Base-by-base conservation (phyloP, 30 jellyfish, hydroid and myxozoan genomes). In the Turritopsis dohrnii region DNA sequence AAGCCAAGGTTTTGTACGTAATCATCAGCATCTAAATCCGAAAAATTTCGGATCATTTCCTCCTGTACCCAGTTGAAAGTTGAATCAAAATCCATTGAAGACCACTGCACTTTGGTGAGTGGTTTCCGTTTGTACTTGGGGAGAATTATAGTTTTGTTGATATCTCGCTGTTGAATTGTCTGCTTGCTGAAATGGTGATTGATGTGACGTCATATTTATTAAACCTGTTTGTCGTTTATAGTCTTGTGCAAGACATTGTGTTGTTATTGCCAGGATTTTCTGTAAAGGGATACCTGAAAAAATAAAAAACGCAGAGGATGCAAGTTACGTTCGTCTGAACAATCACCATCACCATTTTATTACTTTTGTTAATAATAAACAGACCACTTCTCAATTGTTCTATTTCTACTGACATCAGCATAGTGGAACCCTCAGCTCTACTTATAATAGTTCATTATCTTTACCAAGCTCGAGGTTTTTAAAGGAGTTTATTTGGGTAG, bases 171-270 rank as follows among this genome's bases (percentile, higher is more conserved):
- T 41, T 41, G 60, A 41, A 41, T 41, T 41, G 60, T 41, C 5
- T 41, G 13, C 5, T 41, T 41, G 60, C 60, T 41, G 60, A 41
- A 3, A 41, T 69, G 77, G 77, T 69, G 22, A 27, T 7, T 69
- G 22, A 0, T 69, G 77, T n/a, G 77, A 69, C 77, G 77, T 27
- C 77, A 69, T 69, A 69, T 69, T 27, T 7, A 69, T 60, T 0
- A 23, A 60, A 60, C 22, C 23, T 16, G 30, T 1, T 9, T 85
- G 88, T 66, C 93, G 84, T 76, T 75, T 81, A 85, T 90, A 90
- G 71, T 82, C 91, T 41, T 90, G 26, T 1, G 97, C 97, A n/a
- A 90, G 95, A 25, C 90, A 84, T 72, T 90, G 97, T 7, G 97
- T 41, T 0, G 97, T 94, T 29, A 85, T 19, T 81, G 89, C 66